Percentiles rank a stretch among this genome's conserved stretches.
Conservation (phyloP, 2,888 invertebrate species). For the Notodromas monacha region DNA sequence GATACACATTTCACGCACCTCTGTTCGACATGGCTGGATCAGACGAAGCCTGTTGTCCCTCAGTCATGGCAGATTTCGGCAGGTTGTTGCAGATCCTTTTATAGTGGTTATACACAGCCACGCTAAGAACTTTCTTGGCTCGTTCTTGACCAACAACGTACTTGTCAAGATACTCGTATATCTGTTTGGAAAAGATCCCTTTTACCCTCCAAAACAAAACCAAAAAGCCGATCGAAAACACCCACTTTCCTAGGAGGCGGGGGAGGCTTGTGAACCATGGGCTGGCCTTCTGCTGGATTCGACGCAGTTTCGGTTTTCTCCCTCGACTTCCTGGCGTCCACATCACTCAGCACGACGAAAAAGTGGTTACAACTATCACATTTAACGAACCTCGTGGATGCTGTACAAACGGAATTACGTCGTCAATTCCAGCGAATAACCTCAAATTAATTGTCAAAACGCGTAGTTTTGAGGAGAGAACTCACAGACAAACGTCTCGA, state of each 20-base stretch:
- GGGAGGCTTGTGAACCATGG: constrained; percentile 41
- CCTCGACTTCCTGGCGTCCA: constrained; percentile 26
- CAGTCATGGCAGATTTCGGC: constrained; percentile 11
- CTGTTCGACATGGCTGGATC: too few relatives aligned
- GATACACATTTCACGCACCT: background rate
- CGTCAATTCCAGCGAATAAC: background rate
- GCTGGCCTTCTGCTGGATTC: constrained; percentile 12
- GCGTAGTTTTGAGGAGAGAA: constrained; percentile 10
- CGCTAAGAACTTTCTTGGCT: constrained; percentile 86
- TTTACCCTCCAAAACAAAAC: background rate
- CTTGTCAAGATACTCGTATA: constrained; percentile 75
- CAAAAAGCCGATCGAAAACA: background rate
- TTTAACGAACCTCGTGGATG: constrained; percentile 75
- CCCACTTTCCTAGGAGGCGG: constrained; percentile 57
- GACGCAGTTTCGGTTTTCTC: constrained; percentile 12
- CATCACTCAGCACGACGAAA: constrained; percentile 74
- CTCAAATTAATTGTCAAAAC: constrained; percentile 5
- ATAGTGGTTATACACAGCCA: constrained; percentile 96
- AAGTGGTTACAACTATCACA: constrained; percentile 95
- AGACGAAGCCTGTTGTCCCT: constrained; percentile 8
- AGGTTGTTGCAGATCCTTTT: constrained; percentile 84
- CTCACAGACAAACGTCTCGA: constrained; percentile 74
- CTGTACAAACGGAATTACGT: constrained; percentile 14
- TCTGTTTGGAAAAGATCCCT: constrained; percentile 19
- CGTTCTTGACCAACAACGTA: constrained; percentile 90